These are phyloP conservation scores for Ceraclea dissimilis DNA, from an alignment of 2,888 invertebrate genomes.

Conservation along the genomic window DNA sequence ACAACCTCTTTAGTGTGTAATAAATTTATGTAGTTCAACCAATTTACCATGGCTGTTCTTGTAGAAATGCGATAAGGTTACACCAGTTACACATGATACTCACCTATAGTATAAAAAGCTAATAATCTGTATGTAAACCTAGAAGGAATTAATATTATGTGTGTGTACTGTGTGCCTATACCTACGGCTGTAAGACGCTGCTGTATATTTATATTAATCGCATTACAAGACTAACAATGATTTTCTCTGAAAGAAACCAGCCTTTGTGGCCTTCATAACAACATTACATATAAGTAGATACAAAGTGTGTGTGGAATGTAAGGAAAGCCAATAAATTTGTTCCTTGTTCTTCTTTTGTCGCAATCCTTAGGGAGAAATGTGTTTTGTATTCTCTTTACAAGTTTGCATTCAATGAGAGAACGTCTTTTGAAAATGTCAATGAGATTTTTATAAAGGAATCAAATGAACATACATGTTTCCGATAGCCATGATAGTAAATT, in stretches of 20 bases:
- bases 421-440: background rate
- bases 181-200: too few species aligned
- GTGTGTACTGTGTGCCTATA: too few species aligned
- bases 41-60: too few species aligned
- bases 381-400: background rate
- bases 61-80: too few species aligned
- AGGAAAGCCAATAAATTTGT: background rate
- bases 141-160: too few species aligned
- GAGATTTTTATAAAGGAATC: constrained; percentile 2
- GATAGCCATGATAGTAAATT: background rate
- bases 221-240: background rate
- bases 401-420: background rate
- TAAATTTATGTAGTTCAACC: too few species aligned
- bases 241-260: background rate
- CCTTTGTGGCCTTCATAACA: background rate
- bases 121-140: too few species aligned
- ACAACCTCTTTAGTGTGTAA: too few species aligned
- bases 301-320: constrained; percentile 1
- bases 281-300: background rate
- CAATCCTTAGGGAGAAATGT: background rate
- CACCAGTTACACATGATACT: too few species aligned
- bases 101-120: too few species aligned
- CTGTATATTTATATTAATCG: too few species aligned
- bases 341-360: background rate
- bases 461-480: background rate